A percentile compares a stretch with the other conserved stretches of the same genome.
These are phyloP conservation scores for Todiramphus saurophagus DNA, from an alignment of 2,113 vertebrate genomes.

Conservation along the genomic window DNA sequence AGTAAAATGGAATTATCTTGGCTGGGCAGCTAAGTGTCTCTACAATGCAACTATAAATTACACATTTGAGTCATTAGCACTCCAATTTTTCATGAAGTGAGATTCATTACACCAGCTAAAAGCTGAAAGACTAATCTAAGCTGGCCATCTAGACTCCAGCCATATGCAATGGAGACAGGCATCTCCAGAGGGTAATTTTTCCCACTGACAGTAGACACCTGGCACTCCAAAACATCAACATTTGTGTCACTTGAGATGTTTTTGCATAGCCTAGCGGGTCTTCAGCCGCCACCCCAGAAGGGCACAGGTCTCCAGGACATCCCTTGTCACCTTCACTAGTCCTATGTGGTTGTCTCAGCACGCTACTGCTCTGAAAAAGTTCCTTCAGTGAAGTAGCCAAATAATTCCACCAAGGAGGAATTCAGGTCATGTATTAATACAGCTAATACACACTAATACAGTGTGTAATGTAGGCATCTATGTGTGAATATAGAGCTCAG, in stretches of 20 bases:
- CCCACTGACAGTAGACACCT: neutral
- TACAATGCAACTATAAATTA: neutral
- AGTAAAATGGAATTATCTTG: neutral
- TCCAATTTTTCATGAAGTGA: slow-evolving; percentile 1
- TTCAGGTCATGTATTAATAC: neutral
- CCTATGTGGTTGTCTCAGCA: neutral
- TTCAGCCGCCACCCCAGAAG: neutral
- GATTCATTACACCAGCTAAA: slow-evolving; percentile 5
- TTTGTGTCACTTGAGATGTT: neutral
- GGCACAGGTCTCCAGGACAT: neutral
- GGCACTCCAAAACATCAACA: neutral
- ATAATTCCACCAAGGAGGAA: neutral
- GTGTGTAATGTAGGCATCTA: rapidly evolving
- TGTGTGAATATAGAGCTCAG: neutral
- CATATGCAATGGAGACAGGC: neutral
- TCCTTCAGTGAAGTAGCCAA: neutral
- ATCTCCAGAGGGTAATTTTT: neutral
- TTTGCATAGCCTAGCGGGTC: neutral
- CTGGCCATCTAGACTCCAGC: neutral
- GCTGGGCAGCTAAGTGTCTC: neutral
- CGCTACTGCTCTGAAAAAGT: neutral
- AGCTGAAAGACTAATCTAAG: neutral
- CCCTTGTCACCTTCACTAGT: neutral
- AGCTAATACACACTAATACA: no score
- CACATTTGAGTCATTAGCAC: neutral